Percentiles rank a stretch among this genome's conserved stretches.
Evolutionary conservation across 2,888 invertebrate genomes (phyloP).

Genomic region (Agonopterix arenella): DNA sequence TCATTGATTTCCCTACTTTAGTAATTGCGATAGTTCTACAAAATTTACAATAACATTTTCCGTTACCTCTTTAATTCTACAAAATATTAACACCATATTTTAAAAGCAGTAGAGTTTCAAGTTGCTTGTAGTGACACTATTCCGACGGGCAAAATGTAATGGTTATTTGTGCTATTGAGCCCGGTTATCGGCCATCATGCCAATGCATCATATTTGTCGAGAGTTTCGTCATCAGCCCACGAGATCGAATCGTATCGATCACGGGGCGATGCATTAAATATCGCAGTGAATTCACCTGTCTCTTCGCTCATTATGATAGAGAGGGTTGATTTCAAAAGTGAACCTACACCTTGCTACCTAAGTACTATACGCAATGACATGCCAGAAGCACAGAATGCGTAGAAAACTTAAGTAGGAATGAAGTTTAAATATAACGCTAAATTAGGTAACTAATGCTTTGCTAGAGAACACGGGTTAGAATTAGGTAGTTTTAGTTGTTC

Average conservation of each 20-base stretch:
- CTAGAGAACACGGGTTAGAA: too few relatives aligned
- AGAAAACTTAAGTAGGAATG: too few relatives aligned
- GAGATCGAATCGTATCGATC: slow-evolving; percentile 52
- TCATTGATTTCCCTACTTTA: slow-evolving; percentile 65
- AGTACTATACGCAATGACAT: too few relatives aligned
- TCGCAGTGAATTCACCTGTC: slow-evolving; percentile 27
- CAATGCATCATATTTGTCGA: slow-evolving; percentile 71
- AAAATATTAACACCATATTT: too few relatives aligned
- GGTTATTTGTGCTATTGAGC: slow-evolving; percentile 32
- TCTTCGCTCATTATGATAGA: not conserved
- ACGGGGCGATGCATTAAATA: slow-evolving; percentile 48
- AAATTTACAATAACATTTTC: slow-evolving; percentile 9
- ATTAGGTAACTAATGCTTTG: too few relatives aligned
- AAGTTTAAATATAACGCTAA: too few relatives aligned
- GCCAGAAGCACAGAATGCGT: too few relatives aligned
- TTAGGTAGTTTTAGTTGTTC: too few relatives aligned
- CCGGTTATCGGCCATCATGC: slow-evolving; percentile 53
- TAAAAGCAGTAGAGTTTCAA: too few relatives aligned
- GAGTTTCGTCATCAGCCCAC: slow-evolving; percentile 56
- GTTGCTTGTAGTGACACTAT: not conserved
- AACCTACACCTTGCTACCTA: too few relatives aligned
- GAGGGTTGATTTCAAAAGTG: not conserved
- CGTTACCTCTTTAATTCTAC: not conserved
- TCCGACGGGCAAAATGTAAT: slow-evolving; percentile 10
- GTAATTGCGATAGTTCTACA: slow-evolving; percentile 55